Base-by-base conservation (phyloP, 2,888 invertebrate species). In the Arrhopalites spinosus region DNA sequence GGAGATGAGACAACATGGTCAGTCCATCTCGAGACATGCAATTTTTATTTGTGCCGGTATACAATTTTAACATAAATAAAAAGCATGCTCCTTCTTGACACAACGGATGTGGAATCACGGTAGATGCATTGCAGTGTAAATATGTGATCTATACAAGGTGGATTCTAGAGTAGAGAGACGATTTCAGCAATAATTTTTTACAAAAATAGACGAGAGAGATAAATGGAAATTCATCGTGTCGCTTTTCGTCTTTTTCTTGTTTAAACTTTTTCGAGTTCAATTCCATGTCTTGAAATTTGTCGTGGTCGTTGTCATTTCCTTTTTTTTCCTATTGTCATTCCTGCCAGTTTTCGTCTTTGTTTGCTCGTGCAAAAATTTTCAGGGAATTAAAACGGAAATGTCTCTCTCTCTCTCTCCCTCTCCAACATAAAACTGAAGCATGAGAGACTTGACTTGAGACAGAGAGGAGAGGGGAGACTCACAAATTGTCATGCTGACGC, bases 361-460 rank as follows among this genome's bases (percentile, higher is more conserved):
- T 59, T 59, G 59, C 59, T 64, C 64, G 64, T 64, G 64, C 64
- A 64, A 64, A 64, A 64, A 11, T 43, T 30, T 64, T 70, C 30
- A 29, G 27, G 36, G 70, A 56, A 70, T 70, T 70, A 70, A 70
- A 70, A 70, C 70, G 70, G 70, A 70, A 70, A 56, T 70, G 70
- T 70, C 59, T 70, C 25, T 45, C 36, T 36, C 36, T 36, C 36
- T 36, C 36, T 36, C 36, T 36, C 45, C 15, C 50, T 50, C 15
- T 2, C 15, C 3, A 17, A 50, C 3, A 50, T 8, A 50, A 53
- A 59, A 59, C 59, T 70, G 56, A 53, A 70, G 70, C 70, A 70
- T 70, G 69, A 50, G 53, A 68, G 47, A 47, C 20, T 59, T 20
- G 1, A 59, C 13, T 20, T 13, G 7, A 23, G 17, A 25, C 13